A percentile compares a stretch with the other conserved stretches of the same genome.
Evolutionary conservation across 2,888 invertebrate species (phyloP).

Genomic region (Drosophila koepferae): DNA sequence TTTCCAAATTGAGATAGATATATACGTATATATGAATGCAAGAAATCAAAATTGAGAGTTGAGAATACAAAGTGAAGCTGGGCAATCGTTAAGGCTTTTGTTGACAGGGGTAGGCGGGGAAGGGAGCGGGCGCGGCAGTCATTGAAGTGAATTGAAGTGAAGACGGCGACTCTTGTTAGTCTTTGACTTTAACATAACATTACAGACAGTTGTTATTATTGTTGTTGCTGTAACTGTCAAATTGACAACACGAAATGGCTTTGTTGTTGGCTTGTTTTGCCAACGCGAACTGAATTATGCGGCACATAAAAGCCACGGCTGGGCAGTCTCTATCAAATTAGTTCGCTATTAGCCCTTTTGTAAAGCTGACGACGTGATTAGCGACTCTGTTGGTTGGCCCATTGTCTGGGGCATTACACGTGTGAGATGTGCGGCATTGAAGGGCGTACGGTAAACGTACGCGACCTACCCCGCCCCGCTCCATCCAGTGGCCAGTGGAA

Average conservation of each 20-base stretch:
- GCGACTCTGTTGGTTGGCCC: constrained; percentile 30
- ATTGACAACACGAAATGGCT: constrained; percentile 32
- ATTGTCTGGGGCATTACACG: constrained; percentile 61
- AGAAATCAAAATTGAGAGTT: constrained; percentile 22
- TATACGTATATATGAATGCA: constrained; percentile 1
- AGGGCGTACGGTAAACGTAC: constrained; percentile 29
- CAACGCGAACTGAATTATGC: constrained; percentile 22
- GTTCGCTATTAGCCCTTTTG: constrained; percentile 58
- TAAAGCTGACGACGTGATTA: constrained; percentile 42
- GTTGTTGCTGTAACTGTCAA: constrained; percentile 28
- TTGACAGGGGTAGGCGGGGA: not conserved
- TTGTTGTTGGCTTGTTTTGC: constrained; percentile 1
- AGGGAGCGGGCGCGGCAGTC: not conserved
- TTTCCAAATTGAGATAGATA: constrained; percentile 18
- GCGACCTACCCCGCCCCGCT: not conserved
- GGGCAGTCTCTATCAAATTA: constrained; percentile 45
- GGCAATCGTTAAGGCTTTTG: constrained; percentile 44
- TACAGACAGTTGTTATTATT: constrained; percentile 27
- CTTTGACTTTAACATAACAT: constrained; percentile 65
- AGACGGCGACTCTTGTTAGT: constrained; percentile 49
- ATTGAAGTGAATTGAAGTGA: constrained; percentile 14
- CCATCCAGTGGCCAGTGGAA: not conserved
- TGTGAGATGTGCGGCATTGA: constrained; percentile 40
- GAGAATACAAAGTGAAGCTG: constrained; percentile 34
- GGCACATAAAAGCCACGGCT: constrained; percentile 39